Conservation (phyloP, 2,797 vertebrate species). For the Sebastolobus alascanus region DNA sequence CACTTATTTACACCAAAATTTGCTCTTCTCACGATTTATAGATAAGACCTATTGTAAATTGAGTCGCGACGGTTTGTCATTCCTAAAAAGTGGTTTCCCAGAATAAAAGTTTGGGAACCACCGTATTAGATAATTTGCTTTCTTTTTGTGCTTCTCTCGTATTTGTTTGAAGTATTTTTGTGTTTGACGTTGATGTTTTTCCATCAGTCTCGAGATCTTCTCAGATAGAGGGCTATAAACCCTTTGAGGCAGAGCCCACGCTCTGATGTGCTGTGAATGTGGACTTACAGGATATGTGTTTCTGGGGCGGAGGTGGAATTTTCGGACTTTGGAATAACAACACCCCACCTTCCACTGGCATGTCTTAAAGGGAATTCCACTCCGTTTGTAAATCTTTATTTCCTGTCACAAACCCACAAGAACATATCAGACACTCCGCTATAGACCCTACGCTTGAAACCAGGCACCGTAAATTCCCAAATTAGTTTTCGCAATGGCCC, state of each 20-base stretch:
- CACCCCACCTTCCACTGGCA: slow-evolving; percentile 71
- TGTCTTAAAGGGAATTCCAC: slow-evolving; percentile 68
- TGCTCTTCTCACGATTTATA: too few species aligned
- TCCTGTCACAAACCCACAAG: slow-evolving; percentile 73
- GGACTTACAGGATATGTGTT: slow-evolving; percentile 62
- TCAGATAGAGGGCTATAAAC: slow-evolving; percentile 3
- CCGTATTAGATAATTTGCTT: background rate
- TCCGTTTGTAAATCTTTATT: slow-evolving; percentile 72
- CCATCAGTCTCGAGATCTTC: background rate
- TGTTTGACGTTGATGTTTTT: slow-evolving; percentile 7
- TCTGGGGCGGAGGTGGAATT: slow-evolving; percentile 67
- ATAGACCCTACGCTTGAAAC: slow-evolving; percentile 53
- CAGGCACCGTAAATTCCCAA: slow-evolving; percentile 61
- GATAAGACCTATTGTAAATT: too few species aligned
- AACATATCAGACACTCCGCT: slow-evolving; percentile 66
- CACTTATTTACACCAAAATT: too few species aligned
- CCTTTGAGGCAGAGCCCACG: slow-evolving; percentile 14
- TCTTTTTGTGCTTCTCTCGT: background rate
- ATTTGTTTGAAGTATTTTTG: background rate
- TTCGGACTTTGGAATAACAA: slow-evolving; percentile 73
- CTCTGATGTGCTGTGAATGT: slow-evolving; percentile 49
- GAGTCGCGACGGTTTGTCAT: too few species aligned
- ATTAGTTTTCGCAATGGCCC: slow-evolving; percentile 64
- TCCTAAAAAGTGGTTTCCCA: too few species aligned
- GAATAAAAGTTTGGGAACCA: too few species aligned